These are phyloP conservation scores for Tinamus guttatus DNA, from an alignment of 2,113 vertebrate species.

Conservation along the genomic window DNA sequence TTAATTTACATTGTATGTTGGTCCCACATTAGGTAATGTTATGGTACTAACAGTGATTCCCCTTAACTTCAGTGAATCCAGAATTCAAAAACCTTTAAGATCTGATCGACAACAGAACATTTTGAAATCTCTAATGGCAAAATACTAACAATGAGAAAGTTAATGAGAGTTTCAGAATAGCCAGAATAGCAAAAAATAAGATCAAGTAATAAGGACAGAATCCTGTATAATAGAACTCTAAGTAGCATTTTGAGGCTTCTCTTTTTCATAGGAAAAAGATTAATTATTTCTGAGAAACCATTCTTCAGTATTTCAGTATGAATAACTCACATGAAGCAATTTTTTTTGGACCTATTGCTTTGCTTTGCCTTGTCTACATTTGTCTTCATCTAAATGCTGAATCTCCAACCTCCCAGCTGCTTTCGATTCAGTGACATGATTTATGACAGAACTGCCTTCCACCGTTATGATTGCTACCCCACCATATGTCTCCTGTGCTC, in stretches of 20 bases:
- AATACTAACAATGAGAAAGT: neutral
- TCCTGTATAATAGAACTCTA: neutral
- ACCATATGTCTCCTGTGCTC: conserved; percentile 40
- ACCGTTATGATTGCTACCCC: conserved; percentile 4
- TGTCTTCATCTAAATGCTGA: conserved; percentile 21
- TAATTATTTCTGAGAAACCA: neutral
- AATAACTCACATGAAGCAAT: neutral
- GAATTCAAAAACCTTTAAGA: neutral
- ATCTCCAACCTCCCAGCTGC: neutral
- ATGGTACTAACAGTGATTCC: neutral
- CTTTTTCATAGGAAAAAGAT: neutral
- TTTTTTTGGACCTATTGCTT: conserved; percentile 9
- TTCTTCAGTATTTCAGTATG: conserved; percentile 4
- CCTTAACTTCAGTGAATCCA: neutral
- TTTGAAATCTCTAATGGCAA: neutral
- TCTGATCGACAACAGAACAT: neutral
- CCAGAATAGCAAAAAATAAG: neutral
- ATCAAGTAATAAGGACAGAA: neutral
- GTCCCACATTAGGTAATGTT: neutral
- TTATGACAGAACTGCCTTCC: neutral
- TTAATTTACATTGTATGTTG: neutral
- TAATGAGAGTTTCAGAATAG: neutral
- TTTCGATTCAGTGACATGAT: neutral
- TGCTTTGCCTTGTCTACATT: conserved; percentile 24
- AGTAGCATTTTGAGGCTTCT: neutral